Evolutionary conservation across 2,113 vertebrate genomes (phyloP).

Genomic region (Gallinago undulata): DNA sequence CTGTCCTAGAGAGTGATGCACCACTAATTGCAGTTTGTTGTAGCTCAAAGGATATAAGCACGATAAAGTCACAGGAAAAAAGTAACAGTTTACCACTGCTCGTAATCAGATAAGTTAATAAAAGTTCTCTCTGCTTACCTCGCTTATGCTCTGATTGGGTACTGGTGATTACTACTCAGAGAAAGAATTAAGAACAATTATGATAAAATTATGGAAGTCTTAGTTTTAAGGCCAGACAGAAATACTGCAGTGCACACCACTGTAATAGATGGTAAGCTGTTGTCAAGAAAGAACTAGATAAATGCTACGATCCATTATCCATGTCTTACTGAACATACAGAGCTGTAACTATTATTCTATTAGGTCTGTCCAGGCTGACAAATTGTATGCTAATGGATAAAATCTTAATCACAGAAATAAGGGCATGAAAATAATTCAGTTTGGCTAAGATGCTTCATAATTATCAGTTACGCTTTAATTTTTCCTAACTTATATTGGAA

Average conservation of each 20-base stretch:
- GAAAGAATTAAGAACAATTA: slow-evolving; percentile 33
- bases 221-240: slow-evolving; percentile 38
- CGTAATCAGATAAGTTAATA: neutral
- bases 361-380: slow-evolving; percentile 24
- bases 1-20: neutral
- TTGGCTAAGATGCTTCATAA: neutral
- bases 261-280: slow-evolving; percentile 49
- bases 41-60: neutral
- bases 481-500: neutral
- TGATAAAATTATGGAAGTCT: neutral
- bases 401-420: slow-evolving; percentile 48
- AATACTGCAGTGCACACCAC: slow-evolving; percentile 1
- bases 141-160: neutral
- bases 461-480: neutral
- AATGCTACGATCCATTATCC: slow-evolving; percentile 40
- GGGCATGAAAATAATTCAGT: neutral
- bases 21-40: neutral
- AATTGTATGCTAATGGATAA: slow-evolving; percentile 39
- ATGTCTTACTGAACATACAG: slow-evolving; percentile 24
- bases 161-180: neutral
- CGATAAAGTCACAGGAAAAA: neutral
- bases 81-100: neutral
- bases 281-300: slow-evolving; percentile 36
- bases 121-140: neutral
- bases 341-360: slow-evolving; percentile 8